These are phyloP conservation scores for Falco punctatus DNA, from an alignment of 2,113 vertebrate species.

Conservation along the genomic window DNA sequence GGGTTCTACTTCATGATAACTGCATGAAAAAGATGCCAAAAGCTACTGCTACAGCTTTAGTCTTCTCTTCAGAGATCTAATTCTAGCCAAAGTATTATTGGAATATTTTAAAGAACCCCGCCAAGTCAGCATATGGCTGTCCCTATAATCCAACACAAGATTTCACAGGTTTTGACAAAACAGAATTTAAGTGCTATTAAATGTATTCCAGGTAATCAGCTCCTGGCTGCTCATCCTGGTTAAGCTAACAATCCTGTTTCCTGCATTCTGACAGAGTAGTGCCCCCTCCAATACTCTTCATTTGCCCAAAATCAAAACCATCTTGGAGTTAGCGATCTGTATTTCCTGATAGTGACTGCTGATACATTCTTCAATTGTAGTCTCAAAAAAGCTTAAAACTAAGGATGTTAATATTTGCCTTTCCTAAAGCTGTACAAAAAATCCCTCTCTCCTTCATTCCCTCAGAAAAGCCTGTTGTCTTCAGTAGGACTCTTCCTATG, in stretches of 20 bases:
- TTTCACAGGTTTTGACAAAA: neutral
- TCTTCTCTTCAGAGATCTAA: neutral
- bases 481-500: neutral
- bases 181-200: neutral
- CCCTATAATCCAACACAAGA: neutral
- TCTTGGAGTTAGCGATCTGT: neutral
- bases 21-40: neutral
- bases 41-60: neutral
- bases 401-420: neutral
- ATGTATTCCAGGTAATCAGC: conserved; percentile 9
- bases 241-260: conserved; percentile 21
- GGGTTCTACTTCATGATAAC: neutral
- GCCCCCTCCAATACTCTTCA: neutral
- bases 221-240: neutral
- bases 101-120: neutral
- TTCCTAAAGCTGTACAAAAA: neutral
- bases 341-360: neutral
- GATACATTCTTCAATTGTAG: neutral
- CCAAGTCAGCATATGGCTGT: neutral
- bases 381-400: neutral
- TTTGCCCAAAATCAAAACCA: neutral
- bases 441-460: too few species aligned
- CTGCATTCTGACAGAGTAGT: neutral
- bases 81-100: neutral
- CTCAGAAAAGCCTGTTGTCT: neutral